phyloP scores from a whole-genome alignment of 2,888 invertebrate genomes.

The Lycaena phlaeas region DNA sequence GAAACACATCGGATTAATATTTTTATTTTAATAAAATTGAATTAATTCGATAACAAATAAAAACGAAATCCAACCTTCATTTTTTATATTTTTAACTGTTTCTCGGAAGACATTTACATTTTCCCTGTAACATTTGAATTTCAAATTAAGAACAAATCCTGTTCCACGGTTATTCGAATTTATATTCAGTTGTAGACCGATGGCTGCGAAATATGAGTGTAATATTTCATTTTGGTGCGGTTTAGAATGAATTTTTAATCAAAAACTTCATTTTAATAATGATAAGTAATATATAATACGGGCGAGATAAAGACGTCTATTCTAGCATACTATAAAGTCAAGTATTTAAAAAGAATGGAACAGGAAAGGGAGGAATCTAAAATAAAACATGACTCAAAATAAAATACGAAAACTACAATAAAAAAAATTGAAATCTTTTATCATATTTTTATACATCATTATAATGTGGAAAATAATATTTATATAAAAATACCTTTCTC shows the following conservation, averaged over 20 bases:
- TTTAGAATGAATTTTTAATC: conserved; percentile 1
- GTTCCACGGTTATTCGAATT: conserved; percentile 25
- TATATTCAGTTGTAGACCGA: conserved; percentile 51
- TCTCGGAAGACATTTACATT: conserved; percentile 10
- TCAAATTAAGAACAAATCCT: conserved; percentile 25
- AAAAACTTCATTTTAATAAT: background rate
- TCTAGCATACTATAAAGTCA: no score
- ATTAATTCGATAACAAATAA: conserved; percentile 7
- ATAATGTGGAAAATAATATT: no score
- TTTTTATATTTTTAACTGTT: conserved; percentile 1
- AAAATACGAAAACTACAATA: no score
- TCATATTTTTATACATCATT: no score
- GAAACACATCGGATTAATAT: no score
- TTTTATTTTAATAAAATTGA: no score
- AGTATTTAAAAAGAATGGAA: no score
- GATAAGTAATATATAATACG: background rate
- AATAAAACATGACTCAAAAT: no score
- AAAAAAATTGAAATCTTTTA: no score
- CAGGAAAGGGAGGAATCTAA: no score
- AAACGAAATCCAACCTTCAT: conserved; percentile 1
- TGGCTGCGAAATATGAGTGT: conserved; percentile 54
- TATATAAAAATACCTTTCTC: no score
- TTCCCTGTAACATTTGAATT: conserved; percentile 19
- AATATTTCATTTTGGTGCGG: conserved; percentile 41
- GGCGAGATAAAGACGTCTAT: no score